phyloP scores from a whole-genome alignment of 2,113 vertebrate species.

The Sphyrna mokarran region DNA sequence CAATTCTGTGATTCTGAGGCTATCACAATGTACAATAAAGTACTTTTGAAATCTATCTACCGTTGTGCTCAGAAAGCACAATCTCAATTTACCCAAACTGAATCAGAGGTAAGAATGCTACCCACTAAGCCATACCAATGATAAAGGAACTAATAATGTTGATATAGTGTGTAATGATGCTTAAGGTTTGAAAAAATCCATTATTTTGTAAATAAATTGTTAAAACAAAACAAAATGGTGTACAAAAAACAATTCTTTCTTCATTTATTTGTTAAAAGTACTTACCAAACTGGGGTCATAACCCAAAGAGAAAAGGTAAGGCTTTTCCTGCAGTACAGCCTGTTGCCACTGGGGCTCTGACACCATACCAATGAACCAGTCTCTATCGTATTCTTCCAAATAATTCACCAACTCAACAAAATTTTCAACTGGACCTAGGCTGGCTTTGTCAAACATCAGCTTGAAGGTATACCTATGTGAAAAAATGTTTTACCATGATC shows the following conservation, averaged over 20 bases:
- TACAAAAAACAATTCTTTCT: not conserved
- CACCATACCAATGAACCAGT: slow-evolving; percentile 88
- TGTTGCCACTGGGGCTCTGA: slow-evolving; percentile 86
- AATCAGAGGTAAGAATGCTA: not conserved
- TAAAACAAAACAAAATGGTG: not conserved
- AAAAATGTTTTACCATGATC: not conserved
- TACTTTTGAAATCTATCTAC: no score
- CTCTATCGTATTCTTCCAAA: slow-evolving; percentile 79
- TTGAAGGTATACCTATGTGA: slow-evolving; percentile 82
- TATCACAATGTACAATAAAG: no score
- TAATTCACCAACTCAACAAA: slow-evolving; percentile 73
- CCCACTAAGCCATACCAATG: not conserved
- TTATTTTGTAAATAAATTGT: not conserved
- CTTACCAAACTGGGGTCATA: slow-evolving; percentile 88
- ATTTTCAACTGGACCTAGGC: slow-evolving; percentile 77
- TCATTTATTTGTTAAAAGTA: not conserved
- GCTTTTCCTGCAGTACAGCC: slow-evolving; percentile 83
- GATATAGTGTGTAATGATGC: not conserved
- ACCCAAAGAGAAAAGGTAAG: slow-evolving; percentile 86
- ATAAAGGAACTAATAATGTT: not conserved
- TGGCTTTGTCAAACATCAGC: slow-evolving; percentile 90
- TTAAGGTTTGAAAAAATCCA: not conserved
- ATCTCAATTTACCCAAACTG: not conserved
- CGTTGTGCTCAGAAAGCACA: no score
- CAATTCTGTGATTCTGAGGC: no score